phyloP scores from a whole-genome alignment of 2,888 invertebrate genomes.

The Trilocha varians region DNA sequence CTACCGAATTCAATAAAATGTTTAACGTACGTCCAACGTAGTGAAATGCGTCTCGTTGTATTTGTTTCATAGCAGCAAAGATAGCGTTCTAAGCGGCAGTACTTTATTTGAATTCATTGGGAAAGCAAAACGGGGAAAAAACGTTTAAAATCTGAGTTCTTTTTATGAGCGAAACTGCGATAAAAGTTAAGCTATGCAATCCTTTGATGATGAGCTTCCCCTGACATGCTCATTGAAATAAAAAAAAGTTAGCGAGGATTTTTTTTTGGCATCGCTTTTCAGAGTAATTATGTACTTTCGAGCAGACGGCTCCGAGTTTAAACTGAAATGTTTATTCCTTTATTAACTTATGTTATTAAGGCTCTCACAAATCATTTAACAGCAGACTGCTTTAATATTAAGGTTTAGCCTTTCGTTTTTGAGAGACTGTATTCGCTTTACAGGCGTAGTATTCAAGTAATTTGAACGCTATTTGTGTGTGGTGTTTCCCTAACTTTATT shows the following conservation, averaged over 20 bases:
- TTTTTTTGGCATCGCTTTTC: conserved; percentile 11
- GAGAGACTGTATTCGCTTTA: not conserved
- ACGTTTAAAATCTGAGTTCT: not conserved
- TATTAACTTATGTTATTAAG: conserved; percentile 14
- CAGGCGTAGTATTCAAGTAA: conserved; percentile 13
- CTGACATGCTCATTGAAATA: conserved; percentile 9
- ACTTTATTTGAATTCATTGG: not conserved
- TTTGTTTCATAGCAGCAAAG: not conserved
- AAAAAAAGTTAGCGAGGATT: not conserved
- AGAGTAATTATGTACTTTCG: conserved; percentile 17
- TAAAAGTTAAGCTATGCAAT: conserved; percentile 12
- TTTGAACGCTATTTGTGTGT: conserved; percentile 39
- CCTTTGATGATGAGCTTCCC: conserved; percentile 16
- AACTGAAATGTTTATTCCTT: conserved; percentile 12
- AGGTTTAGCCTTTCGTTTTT: not conserved
- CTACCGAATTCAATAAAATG: not conserved
- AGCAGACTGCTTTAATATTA: not conserved
- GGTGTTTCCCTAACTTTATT: conserved; percentile 37
- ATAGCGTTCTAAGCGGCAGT: not conserved
- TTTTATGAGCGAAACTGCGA: conserved; percentile 6
- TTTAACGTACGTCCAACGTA: not conserved
- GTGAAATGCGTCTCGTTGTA: not conserved
- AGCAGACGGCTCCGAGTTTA: conserved; percentile 4
- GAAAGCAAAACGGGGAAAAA: not conserved
- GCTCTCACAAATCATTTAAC: not conserved